Evolutionary conservation across 1,140 invertebrate species (phyloP), one percentile per base, ranked within the genome.

Genomic region (Hylaeus volcanicus): DNA sequence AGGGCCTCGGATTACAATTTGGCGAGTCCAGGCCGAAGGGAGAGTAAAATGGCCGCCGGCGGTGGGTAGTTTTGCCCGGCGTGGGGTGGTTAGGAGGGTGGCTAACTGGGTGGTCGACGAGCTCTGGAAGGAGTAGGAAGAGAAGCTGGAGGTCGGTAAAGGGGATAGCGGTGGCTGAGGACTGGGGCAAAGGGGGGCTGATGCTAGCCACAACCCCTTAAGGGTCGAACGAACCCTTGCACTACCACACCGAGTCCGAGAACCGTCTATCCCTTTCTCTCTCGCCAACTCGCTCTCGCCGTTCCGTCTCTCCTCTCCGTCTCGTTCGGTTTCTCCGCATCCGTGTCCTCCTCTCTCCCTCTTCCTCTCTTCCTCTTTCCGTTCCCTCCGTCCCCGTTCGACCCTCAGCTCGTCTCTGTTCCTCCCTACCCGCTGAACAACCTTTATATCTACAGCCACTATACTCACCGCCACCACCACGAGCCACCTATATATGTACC

Each of bases 191-290:
- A 86, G 85, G 86, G 88, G 88, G 89, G 88, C 85, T 87, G 90
- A 88, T 90, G 91, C 90, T 93, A 93, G 93, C 93, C 93, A 93
- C 93, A 93, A 93, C 92, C 93, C 93, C 93, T 93, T 92, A 93
- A 93, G 92, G 92, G 93, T 93, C 92, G 92, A 92, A 89, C 91
- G 91, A 91, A 93, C 92, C 92, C 92, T 93, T 91, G 90, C 92
- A 89, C 89, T 82, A 84, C 87, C 88, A 89, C 90, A 82, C 79
- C 81, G 82, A 88, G 90, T 91, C 90, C 90, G 86, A 89, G 86
- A 90, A 89, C 86, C 84, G 63, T 72, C 56, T 58, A 41, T 12
- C 39, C 60, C 64, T 70, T 61, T 75, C 60, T 74, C 56, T 63
- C 58, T 60, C 81, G 65, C 71, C 71, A 15, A 58, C 71, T 55